Conservation (phyloP, 2,113 vertebrate genomes). For the Oreamnos americanus region DNA sequence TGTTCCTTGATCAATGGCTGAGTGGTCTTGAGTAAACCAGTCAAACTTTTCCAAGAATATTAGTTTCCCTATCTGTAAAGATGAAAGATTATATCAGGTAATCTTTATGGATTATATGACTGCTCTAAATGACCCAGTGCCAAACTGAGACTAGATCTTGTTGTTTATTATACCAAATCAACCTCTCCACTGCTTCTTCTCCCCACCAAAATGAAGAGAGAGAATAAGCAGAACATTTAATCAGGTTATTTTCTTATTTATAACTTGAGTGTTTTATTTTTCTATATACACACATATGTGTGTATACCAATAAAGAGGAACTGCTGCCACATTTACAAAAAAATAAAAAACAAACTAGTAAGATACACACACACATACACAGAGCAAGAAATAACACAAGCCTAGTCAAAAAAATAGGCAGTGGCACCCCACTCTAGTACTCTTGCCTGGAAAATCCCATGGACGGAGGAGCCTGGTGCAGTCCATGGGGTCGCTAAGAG, state of each 20-base stretch:
- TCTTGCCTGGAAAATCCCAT: too few species aligned
- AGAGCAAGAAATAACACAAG: background rate
- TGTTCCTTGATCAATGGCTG: background rate
- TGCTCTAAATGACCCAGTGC: background rate
- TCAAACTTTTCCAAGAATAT: background rate
- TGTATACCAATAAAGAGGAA: background rate
- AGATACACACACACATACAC: background rate
- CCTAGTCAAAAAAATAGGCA: background rate
- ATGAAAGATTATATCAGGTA: background rate
- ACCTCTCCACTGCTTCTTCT: background rate
- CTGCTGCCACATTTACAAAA: background rate
- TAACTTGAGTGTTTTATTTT: background rate
- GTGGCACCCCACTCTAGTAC: too few species aligned
- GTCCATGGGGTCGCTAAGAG: too few species aligned
- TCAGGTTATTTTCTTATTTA: background rate
- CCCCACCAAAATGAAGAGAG: background rate
- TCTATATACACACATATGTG: background rate
- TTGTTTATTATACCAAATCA: background rate
- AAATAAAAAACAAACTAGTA: background rate
- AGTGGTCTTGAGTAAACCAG: background rate
- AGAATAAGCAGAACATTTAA: background rate
- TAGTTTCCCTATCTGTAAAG: background rate
- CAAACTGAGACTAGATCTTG: background rate
- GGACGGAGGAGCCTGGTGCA: too few species aligned
- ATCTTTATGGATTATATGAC: background rate